Conservation (phyloP, 2,888 invertebrate species). For the Podabrus alpinus region DNA sequence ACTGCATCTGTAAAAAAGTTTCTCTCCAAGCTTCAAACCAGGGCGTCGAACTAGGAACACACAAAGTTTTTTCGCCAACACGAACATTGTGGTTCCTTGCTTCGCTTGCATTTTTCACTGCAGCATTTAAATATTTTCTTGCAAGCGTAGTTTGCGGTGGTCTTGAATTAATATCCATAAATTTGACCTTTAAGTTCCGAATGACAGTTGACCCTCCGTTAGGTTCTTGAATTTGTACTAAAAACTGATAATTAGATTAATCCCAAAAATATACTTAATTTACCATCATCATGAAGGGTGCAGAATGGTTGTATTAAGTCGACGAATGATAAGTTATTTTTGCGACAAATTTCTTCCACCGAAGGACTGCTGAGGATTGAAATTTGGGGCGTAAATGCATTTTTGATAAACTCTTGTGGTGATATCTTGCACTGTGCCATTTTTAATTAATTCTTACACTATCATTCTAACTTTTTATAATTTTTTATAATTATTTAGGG, state of each 20-base stretch:
- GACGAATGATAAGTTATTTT: conserved; percentile 88
- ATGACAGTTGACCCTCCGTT: conserved; percentile 74
- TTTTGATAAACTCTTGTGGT: conserved; percentile 85
- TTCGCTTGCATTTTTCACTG: conserved; percentile 50
- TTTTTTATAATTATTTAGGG: neutral
- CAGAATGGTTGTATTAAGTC: conserved; percentile 91
- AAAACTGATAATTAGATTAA: neutral
- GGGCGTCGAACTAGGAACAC: conserved; percentile 77
- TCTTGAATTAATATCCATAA: conserved; percentile 80
- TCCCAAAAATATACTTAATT: conserved; percentile 29
- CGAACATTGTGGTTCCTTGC: conserved; percentile 41
- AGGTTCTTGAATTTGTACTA: conserved; percentile 85
- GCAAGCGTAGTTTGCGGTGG: conserved; percentile 83
- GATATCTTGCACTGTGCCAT: conserved; percentile 69
- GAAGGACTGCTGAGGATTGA: conserved; percentile 82
- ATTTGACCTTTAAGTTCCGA: conserved; percentile 75
- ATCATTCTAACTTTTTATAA: too few species aligned
- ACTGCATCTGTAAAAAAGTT: conserved; percentile 84
- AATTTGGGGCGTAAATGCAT: conserved; percentile 87
- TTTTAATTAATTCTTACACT: conserved; percentile 34
- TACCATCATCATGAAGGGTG: conserved; percentile 74
- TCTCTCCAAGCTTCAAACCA: conserved; percentile 98
- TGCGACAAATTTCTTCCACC: conserved; percentile 83
- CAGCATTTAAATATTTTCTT: conserved; percentile 75
- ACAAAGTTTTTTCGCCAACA: conserved; percentile 61